Evolutionary conservation across 2,113 vertebrate genomes (phyloP).

Genomic region (Podarcis raffonei): DNA sequence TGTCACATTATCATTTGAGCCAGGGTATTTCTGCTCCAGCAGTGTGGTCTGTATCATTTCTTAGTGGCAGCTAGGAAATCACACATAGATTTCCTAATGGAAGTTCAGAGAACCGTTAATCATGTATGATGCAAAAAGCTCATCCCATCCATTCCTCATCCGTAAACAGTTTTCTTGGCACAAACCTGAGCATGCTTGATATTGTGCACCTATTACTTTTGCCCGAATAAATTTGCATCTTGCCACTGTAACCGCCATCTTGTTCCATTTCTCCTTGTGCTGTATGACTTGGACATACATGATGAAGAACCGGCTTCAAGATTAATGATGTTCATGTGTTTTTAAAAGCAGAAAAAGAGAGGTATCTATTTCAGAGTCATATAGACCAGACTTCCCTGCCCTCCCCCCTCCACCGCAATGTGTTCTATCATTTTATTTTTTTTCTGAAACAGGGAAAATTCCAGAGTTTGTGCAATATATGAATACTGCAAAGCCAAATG

Average conservation of each 20-base stretch:
- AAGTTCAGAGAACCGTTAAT: conserved; percentile 64
- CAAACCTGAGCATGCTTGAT: conserved; percentile 69
- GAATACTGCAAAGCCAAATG: conserved; percentile 70
- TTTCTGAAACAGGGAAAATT: conserved; percentile 57
- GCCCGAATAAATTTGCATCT: conserved; percentile 71
- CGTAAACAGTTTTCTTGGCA: conserved; percentile 58
- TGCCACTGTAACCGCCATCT: conserved; percentile 63
- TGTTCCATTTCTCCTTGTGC: conserved; percentile 67
- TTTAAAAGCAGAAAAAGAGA: conserved; percentile 50
- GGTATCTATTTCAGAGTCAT: conserved; percentile 57
- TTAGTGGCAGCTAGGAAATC: conserved; percentile 55
- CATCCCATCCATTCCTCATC: conserved; percentile 53
- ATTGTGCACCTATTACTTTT: conserved; percentile 71
- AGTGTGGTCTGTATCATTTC: conserved; percentile 51
- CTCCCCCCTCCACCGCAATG: conserved; percentile 8
- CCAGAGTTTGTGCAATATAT: conserved; percentile 68
- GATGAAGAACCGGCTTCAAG: conserved; percentile 69
- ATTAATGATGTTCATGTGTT: conserved; percentile 61
- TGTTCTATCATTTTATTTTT: conserved; percentile 54
- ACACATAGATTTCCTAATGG: conserved; percentile 49
- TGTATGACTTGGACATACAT: conserved; percentile 63
- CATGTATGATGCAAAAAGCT: conserved; percentile 63
- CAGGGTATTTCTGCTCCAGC: conserved; percentile 37
- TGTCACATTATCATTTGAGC: conserved; percentile 39
- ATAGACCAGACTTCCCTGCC: conserved; percentile 46